phyloP scores from a whole-genome alignment of 2,113 vertebrate genomes.

The Columba livia region DNA sequence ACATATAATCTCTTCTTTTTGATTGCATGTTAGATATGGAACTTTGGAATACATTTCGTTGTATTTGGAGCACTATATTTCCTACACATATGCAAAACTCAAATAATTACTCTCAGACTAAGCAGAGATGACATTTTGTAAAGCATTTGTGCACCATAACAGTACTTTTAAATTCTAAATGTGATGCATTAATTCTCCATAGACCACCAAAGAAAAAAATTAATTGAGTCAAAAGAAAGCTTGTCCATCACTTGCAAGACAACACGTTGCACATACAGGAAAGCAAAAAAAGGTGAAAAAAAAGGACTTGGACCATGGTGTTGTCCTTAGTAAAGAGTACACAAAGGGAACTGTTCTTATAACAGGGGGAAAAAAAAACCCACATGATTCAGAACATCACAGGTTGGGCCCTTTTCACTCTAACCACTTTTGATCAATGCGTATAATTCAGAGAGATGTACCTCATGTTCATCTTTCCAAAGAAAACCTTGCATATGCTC shows the following conservation, averaged over 20 bases:
- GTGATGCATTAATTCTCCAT: neutral
- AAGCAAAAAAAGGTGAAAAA: neutral
- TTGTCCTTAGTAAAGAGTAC: neutral
- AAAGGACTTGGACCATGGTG: fast-evolving
- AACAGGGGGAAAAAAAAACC: neutral
- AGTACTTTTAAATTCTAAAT: neutral
- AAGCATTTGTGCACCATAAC: neutral
- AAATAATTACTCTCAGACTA: neutral
- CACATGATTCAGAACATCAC: neutral
- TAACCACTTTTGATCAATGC: fast-evolving
- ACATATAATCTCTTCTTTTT: neutral
- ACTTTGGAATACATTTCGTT: neutral
- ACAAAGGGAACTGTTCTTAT: neutral
- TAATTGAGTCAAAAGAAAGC: neutral
- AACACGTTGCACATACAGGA: neutral
- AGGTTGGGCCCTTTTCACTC: neutral
- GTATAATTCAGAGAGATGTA: neutral
- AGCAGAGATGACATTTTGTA: neutral
- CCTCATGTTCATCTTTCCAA: neutral
- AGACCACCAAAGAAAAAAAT: neutral
- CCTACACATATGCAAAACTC: neutral
- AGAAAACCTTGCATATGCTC: neutral
- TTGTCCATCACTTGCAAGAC: neutral
- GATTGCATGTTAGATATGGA: neutral
- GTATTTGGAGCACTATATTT: neutral